Evolutionary conservation across 2,113 vertebrate species (phyloP).

Genomic region (Heptranchias perlo): DNA sequence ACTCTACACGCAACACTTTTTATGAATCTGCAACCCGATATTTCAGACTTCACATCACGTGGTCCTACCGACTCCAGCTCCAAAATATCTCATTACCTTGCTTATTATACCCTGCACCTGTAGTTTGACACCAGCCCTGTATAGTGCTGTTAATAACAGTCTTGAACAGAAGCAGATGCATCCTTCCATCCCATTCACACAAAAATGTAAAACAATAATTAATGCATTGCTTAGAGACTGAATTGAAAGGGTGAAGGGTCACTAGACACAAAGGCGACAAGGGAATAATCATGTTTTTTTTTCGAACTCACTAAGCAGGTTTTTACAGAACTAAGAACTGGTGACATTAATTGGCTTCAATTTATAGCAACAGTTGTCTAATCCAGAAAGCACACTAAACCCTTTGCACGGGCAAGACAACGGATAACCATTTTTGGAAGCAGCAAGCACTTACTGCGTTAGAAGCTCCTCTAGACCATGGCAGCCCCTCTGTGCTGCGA

Average conservation of each 20-base stretch:
- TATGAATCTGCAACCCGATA: background rate
- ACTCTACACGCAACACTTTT: background rate
- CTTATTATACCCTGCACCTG: background rate
- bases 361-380: background rate
- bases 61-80: background rate
- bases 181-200: background rate
- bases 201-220: constrained; percentile 17
- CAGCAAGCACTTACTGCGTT: constrained; percentile 60
- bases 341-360: background rate
- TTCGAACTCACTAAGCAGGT: background rate
- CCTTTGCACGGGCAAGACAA: background rate
- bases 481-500: constrained; percentile 74
- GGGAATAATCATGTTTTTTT: background rate
- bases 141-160: background rate
- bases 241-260: background rate
- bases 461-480: constrained; percentile 67
- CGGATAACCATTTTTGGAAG: too few relatives aligned
- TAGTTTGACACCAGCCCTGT: background rate
- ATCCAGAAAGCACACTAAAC: too few relatives aligned
- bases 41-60: background rate
- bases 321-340: background rate
- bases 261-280: background rate
- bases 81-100: constrained; percentile 28
- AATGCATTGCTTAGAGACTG: background rate
- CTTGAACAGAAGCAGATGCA: background rate